phyloP scores from a whole-genome alignment of 2,113 vertebrate species.

The Xenotilapia longispinis region DNA sequence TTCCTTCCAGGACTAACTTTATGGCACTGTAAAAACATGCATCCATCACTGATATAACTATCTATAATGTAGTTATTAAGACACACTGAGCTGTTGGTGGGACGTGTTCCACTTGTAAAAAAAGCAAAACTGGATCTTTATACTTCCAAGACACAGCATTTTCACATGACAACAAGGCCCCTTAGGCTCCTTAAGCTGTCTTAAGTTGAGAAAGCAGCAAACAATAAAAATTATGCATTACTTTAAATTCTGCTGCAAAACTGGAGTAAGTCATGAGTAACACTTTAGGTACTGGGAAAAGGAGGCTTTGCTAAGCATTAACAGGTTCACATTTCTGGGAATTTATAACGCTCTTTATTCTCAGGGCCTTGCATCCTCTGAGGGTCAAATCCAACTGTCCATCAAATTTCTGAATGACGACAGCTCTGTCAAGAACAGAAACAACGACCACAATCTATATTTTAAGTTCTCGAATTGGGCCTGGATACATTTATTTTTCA shows the following conservation, averaged over 20 bases:
- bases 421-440: not conserved
- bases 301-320: not conserved
- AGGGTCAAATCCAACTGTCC: not conserved
- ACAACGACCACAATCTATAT: not conserved
- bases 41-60: not conserved
- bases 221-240: not conserved
- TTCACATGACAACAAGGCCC: not conserved
- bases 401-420: not conserved
- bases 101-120: not conserved
- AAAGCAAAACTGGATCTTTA: not conserved
- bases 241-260: not conserved
- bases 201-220: not conserved
- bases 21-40: not conserved
- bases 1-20: not conserved
- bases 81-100: not conserved
- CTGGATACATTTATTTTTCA: not conserved
- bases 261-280: not conserved
- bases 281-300: not conserved
- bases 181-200: not conserved
- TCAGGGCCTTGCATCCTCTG: not conserved
- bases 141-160: not conserved
- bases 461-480: not conserved
- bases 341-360: not conserved
- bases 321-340: not conserved
- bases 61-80: not conserved